phyloP scores from a whole-genome alignment of 2,888 invertebrate genomes.

The Oxycera nigricornis region DNA sequence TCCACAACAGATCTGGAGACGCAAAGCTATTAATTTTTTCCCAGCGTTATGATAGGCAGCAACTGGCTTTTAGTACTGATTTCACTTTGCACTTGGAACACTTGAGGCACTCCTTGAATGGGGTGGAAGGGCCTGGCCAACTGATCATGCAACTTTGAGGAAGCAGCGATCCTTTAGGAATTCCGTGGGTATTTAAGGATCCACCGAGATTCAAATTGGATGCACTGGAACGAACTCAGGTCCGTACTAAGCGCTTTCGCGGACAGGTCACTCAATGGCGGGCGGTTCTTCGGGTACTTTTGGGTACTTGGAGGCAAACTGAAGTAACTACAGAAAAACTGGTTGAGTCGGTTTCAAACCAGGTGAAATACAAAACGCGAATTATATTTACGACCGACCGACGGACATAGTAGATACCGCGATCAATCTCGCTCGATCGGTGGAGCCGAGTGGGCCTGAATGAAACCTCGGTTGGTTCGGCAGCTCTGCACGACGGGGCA shows the following conservation, averaged over 20 bases:
- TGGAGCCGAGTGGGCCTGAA: not conserved
- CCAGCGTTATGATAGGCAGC: not conserved
- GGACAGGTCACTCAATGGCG: not conserved
- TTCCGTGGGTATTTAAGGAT: not conserved
- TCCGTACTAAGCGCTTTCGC: not conserved
- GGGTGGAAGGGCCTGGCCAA: not conserved
- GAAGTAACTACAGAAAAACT: constrained; percentile 16
- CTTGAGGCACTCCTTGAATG: not conserved
- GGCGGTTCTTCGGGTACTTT: constrained; percentile 12
- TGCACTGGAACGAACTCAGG: not conserved
- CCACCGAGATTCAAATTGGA: not conserved
- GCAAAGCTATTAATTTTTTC: constrained; percentile 5
- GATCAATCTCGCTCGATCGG: constrained; percentile 28
- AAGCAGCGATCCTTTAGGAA: not conserved
- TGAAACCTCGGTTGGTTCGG: constrained; percentile 25
- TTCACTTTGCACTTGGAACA: constrained; percentile 4
- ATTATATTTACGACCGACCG: constrained; percentile 33
- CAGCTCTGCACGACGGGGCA: not conserved
- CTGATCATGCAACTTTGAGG: not conserved
- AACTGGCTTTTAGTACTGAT: not conserved
- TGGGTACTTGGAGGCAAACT: constrained; percentile 13
- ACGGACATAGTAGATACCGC: constrained; percentile 21
- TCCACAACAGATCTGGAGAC: not conserved
- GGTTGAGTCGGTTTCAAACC: constrained; percentile 22
- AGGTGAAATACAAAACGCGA: constrained; percentile 35